Evolutionary conservation across 2,113 vertebrate genomes (phyloP).

Genomic region (Ptilorrhoa leucosticta): DNA sequence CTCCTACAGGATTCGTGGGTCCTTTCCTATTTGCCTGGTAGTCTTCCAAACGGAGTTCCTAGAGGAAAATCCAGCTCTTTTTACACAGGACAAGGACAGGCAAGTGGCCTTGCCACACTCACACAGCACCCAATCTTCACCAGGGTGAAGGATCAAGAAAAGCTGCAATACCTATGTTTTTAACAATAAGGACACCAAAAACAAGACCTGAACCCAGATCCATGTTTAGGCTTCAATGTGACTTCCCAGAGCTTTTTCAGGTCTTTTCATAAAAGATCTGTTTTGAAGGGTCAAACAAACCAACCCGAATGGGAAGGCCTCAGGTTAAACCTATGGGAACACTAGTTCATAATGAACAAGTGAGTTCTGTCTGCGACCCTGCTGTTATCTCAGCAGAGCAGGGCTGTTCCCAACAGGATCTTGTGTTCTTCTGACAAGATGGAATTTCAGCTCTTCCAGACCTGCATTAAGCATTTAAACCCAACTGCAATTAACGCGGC

Average conservation of each 20-base stretch:
- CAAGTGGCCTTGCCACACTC: fast-evolving
- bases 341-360: fast-evolving
- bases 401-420: not conserved
- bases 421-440: not conserved
- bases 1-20: slow-evolving; percentile 84
- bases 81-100: not conserved
- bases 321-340: not conserved
- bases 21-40: slow-evolving; percentile 94
- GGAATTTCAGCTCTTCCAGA: not conserved
- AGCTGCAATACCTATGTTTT: not conserved
- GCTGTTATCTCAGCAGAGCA: not conserved
- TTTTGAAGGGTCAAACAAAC: not conserved
- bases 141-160: too few relatives aligned
- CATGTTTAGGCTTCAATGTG: fast-evolving
- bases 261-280: not conserved
- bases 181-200: not conserved
- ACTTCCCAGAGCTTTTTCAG: not conserved
- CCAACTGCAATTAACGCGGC: fast-evolving
- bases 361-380: not conserved
- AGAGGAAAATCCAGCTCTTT: not conserved
- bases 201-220: not conserved
- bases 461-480: not conserved
- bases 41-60: slow-evolving; percentile 92
- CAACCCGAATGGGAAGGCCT: not conserved
- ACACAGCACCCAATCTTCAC: not conserved